Base-by-base conservation (phyloP, 2,113 vertebrate genomes). In the Strigops habroptila region DNA sequence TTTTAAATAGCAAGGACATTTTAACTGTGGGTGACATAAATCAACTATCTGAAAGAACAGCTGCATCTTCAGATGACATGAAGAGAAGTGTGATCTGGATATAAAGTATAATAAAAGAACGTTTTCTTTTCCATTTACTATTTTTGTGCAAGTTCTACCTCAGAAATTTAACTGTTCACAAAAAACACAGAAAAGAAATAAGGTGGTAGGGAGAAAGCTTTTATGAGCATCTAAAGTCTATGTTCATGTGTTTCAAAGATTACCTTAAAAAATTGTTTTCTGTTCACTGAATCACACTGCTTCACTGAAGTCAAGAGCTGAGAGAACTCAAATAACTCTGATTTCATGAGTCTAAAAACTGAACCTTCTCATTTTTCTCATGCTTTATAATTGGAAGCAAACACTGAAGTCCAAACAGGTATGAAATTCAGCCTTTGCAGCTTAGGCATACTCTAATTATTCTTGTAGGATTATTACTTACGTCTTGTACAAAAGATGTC, bases 1-100 rank as follows among this genome's bases (percentile, higher is more conserved):
- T 97, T 97, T 97, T 83, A 94, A 97, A 97, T 97, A 98, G 96
- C 96, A 97, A 97, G 95, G 94, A 91, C 96, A 97, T 97, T 97
- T 98, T 97, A 97, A 97, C 96, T 98, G 95, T 96, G 95, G 90
- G 78, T 97, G 93, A 97, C 95, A 97, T 95, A 91, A 97, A 97
- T 97, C 91, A 97, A 97, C 95, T 95, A 80, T 94, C 82, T 89
- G 84, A 97, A 97, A 97, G 91, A 98, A 92, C 97, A 98, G 97
- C 97, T 98, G 97, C 97, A 96, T 97, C 92, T 97, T 97, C 93
- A 97, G 95, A 97, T 97, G 96, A 96, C 90, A 95, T 30, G 83
- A 94, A 70, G 88, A 97, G 88, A 95, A 96, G 28, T 91, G 81
- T 93, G 95, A 95, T 92, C 67, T 83, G 95, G 84, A 86, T 92